Base-by-base conservation (phyloP, 1,140 invertebrate genomes). In the Thaumatotibia leucotreta region DNA sequence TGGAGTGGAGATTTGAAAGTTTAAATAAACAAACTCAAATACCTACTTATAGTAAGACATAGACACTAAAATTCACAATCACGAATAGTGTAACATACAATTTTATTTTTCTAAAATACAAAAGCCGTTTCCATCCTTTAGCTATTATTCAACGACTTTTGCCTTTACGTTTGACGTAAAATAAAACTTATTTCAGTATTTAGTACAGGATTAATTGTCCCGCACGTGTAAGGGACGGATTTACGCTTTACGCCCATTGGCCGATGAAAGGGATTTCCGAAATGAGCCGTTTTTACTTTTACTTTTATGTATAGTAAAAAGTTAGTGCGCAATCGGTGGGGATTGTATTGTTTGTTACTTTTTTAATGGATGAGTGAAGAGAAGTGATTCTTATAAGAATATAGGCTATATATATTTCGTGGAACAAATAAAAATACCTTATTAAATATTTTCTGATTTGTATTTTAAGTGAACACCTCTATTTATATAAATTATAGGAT, bases 161-260 rank as follows among this genome's bases (percentile, higher is more conserved):
- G 71, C 54, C 68, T 83, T 82, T 75, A 83, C 76, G 74, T 75
- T 78, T 71, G 73, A 66, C 72, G 71, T 81, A 73, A 75, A 77
- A 80, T 79, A 82, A 80, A 84, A 68, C 74, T 76, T 80, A 86
- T 83, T 86, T 84, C 75, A 83, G 83, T 86, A 86, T 84, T 86
- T 86, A 84, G 82, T 83, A 78, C 66, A 50, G 70, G 75, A 81
- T 86, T 86, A 84, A 86, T 86, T 84, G 80, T 76, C 75, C 76
- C 80, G 81, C 80, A 83, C 80, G 70, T 54, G 64, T 62, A 64
- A 66, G 50, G 64, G 67, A 65, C 49, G 70, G 74, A 74, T 78
- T 79, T 82, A 79, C 76, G 75, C 74, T 64, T 77, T 82, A 84
- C 52, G 50, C 23, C 50, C 50, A 54, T 27, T 27, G 50, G 50